Percentiles rank a stretch among this genome's conserved stretches.
Evolutionary conservation across 2,888 invertebrate genomes (phyloP).

Genomic region (Aspidapion aeneum): DNA sequence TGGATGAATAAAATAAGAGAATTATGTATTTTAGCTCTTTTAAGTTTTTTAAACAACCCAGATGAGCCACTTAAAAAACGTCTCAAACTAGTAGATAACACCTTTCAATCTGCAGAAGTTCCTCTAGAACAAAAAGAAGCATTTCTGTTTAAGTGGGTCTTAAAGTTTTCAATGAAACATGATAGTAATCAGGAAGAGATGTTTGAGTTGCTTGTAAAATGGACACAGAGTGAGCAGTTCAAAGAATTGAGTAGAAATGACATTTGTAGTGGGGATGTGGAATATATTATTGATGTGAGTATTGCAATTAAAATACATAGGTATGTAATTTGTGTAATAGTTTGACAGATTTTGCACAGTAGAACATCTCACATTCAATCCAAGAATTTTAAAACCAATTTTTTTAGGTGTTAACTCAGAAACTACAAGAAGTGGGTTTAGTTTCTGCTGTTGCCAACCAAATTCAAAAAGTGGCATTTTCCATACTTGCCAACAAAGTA

Average conservation of each 20-base stretch:
- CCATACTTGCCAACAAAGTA: slow-evolving; percentile 28
- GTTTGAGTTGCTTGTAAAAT: slow-evolving; percentile 28
- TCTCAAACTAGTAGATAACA: slow-evolving; percentile 39
- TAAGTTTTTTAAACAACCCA: slow-evolving; percentile 32
- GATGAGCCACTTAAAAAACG: slow-evolving; percentile 38
- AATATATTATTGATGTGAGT: slow-evolving; percentile 13
- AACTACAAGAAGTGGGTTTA: slow-evolving; percentile 4
- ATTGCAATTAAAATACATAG: background rate
- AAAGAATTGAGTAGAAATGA: slow-evolving; percentile 35
- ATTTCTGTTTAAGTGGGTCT: slow-evolving; percentile 36
- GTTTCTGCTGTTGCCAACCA: slow-evolving; percentile 1
- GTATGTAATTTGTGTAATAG: slow-evolving; percentile 2
- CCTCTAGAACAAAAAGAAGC: slow-evolving; percentile 33
- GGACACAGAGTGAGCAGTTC: slow-evolving; percentile 35
- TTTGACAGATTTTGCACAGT: no score
- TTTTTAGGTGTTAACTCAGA: slow-evolving; percentile 16
- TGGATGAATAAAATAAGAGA: no score
- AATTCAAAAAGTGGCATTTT: slow-evolving; percentile 12
- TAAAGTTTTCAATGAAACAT: slow-evolving; percentile 20
- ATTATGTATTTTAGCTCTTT: slow-evolving; percentile 35
- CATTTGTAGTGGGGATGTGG: slow-evolving; percentile 32
- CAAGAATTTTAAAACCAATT: slow-evolving; percentile 1
- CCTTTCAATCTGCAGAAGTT: slow-evolving; percentile 35
- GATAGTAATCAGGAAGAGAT: slow-evolving; percentile 9
- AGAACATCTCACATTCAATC: no score